phyloP scores from a whole-genome alignment of 64 coral and sea anemone genomes.

The Acropora tenuis region DNA sequence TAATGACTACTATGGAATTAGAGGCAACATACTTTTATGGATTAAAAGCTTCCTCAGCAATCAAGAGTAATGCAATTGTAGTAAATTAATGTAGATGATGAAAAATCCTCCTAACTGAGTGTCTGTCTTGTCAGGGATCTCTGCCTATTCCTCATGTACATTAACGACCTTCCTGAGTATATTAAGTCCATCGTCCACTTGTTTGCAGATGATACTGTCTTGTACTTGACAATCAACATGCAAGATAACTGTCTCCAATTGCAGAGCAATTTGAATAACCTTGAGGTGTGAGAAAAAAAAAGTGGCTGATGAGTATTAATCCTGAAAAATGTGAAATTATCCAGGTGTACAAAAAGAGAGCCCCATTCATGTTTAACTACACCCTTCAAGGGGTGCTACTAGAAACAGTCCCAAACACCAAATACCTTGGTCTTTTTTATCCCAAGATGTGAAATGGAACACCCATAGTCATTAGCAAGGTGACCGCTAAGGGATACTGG shows the following conservation, averaged over 20 bases:
- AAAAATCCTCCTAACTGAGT: too few relatives aligned
- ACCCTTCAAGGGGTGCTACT: slow-evolving; percentile 39
- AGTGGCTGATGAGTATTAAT: slow-evolving; percentile 45
- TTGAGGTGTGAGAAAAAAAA: slow-evolving; percentile 32
- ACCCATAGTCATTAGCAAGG: slow-evolving; percentile 7
- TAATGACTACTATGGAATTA: slow-evolving; percentile 42
- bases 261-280: slow-evolving; percentile 7
- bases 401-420: slow-evolving; percentile 5
- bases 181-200: slow-evolving; percentile 25
- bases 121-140: too few relatives aligned
- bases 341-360: slow-evolving; percentile 12
- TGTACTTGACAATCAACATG: slow-evolving; percentile 28
- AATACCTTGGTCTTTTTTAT: slow-evolving; percentile 24
- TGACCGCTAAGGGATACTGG: slow-evolving; percentile 2
- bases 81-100: too few relatives aligned
- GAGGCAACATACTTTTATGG: slow-evolving; percentile 25
- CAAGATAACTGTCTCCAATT: slow-evolving; percentile 17
- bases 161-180: slow-evolving; percentile 42
- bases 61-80: slow-evolving; percentile 33
- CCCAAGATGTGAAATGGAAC: slow-evolving; percentile 55
- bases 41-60: slow-evolving; percentile 20
- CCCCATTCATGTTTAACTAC: background rate
- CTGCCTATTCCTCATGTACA: slow-evolving; percentile 2
- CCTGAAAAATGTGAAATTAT: slow-evolving; percentile 51
- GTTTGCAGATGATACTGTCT: slow-evolving; percentile 48